Conservation (phyloP, 2,888 invertebrate species). For the Tetramorium bicarinatum region DNA sequence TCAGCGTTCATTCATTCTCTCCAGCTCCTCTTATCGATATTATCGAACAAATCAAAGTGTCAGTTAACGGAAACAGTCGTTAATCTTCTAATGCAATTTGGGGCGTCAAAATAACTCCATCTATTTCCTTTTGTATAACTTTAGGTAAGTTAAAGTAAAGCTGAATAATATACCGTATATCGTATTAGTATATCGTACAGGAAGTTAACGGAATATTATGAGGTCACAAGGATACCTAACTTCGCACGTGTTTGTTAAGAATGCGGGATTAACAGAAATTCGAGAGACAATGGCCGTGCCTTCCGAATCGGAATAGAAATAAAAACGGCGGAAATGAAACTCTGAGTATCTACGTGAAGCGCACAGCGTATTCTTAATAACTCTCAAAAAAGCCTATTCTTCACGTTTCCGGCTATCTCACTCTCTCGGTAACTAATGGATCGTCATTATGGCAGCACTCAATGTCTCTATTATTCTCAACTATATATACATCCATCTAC, state of each 20-base stretch:
- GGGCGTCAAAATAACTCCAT: neutral
- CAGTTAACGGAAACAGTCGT: constrained; percentile 11
- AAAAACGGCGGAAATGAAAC: constrained; percentile 47
- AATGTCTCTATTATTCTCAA: constrained; percentile 48
- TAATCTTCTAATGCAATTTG: constrained; percentile 25
- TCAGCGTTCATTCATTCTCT: neutral
- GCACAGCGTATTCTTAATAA: constrained; percentile 22
- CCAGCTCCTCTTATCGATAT: neutral
- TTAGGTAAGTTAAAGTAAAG: neutral
- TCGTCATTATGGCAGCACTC: constrained; percentile 31
- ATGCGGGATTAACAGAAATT: constrained; percentile 18
- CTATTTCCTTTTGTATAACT: constrained; percentile 1
- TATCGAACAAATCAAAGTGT: constrained; percentile 21
- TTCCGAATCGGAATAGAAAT: neutral
- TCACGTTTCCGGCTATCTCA: constrained; percentile 32
- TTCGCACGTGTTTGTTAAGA: constrained; percentile 28
- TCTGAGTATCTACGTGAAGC: constrained; percentile 1
- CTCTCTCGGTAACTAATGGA: constrained; percentile 41
- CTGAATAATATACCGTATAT: constrained; percentile 4
- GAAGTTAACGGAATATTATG: constrained; percentile 31
- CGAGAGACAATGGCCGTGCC: constrained; percentile 13
- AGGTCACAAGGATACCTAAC: constrained; percentile 9
- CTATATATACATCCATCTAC: constrained; percentile 13
- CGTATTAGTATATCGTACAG: too few relatives aligned
- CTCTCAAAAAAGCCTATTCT: constrained; percentile 31